A percentile compares a stretch with the other conserved stretches of the same genome.
Conservation (phyloP, 2,113 vertebrate species). For the rat (Rattus norvegicus) region DNA sequence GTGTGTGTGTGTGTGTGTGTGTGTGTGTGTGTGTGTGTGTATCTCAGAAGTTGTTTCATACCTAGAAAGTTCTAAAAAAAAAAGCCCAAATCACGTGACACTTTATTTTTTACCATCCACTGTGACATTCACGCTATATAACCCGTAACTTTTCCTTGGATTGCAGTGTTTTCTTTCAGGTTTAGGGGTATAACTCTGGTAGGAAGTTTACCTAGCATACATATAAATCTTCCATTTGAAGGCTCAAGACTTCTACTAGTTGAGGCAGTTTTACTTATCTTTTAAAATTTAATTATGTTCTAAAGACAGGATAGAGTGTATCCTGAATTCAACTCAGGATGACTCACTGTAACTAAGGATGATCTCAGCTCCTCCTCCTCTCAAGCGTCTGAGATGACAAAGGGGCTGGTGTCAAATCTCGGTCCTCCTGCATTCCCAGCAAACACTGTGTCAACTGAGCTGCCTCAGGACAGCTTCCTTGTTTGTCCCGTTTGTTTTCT, state of each 20-base stretch:
- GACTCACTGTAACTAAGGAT: neutral
- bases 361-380: neutral
- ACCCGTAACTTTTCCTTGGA: neutral
- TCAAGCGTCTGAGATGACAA: neutral
- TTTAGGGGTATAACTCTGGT: neutral
- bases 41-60: neutral
- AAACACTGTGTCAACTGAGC: neutral
- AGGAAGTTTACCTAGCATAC: neutral
- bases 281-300: neutral
- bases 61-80: neutral
- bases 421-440: neutral
- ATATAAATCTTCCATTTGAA: neutral
- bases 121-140: neutral
- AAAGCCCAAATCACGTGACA: no score
- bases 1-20: no score
- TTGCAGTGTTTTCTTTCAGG: neutral
- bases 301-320: neutral
- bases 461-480: neutral
- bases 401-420: neutral
- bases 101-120: neutral
- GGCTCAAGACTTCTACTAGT: neutral
- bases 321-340: neutral
- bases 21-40: neutral
- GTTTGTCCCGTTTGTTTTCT: neutral
- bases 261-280: neutral